Percentiles rank a stretch among this genome's conserved stretches.
Conservation (phyloP, 2,888 invertebrate species). For the Brenthis ino region DNA sequence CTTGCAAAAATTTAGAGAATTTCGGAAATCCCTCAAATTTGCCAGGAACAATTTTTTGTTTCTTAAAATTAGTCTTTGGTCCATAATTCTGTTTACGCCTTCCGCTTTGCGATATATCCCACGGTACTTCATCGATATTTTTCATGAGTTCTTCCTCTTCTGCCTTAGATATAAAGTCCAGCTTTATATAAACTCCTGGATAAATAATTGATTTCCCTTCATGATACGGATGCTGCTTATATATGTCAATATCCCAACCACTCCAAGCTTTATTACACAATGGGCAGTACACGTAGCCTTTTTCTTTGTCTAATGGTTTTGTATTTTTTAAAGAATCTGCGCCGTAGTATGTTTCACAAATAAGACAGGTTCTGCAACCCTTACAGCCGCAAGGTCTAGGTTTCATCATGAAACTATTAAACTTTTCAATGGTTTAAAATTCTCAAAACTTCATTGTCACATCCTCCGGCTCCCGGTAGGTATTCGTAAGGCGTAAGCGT, state of each 20-base stretch:
- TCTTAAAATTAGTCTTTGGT: slow-evolving; percentile 99
- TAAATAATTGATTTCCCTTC: slow-evolving; percentile 81
- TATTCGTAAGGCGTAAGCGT: background rate
- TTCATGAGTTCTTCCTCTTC: slow-evolving; percentile 87
- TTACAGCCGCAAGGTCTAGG: slow-evolving; percentile 94
- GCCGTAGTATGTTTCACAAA: slow-evolving; percentile 88
- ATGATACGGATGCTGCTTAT: slow-evolving; percentile 86
- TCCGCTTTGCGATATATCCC: slow-evolving; percentile 97
- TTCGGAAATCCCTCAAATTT: slow-evolving; percentile 94
- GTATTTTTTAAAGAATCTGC: slow-evolving; percentile 63
- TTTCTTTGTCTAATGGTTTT: slow-evolving; percentile 72
- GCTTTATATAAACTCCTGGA: slow-evolving; percentile 86
- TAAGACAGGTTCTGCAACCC: slow-evolving; percentile 93
- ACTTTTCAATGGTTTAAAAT: slow-evolving; percentile 21
- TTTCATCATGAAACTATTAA: slow-evolving; percentile 46
- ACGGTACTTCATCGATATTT: slow-evolving; percentile 89
- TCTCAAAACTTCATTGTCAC: background rate
- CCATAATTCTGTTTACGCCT: slow-evolving; percentile 98
- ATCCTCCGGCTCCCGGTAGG: background rate
- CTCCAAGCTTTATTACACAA: slow-evolving; percentile 88
- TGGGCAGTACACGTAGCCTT: slow-evolving; percentile 89
- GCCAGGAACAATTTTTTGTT: slow-evolving; percentile 89
- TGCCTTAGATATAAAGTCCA: slow-evolving; percentile 87
- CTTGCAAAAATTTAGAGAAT: slow-evolving; percentile 89
- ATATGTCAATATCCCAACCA: slow-evolving; percentile 85